Percentiles rank a stretch among this genome's conserved stretches.
Evolutionary conservation across 2,888 invertebrate species (phyloP).

Genomic region (Drosophila prolongata): DNA sequence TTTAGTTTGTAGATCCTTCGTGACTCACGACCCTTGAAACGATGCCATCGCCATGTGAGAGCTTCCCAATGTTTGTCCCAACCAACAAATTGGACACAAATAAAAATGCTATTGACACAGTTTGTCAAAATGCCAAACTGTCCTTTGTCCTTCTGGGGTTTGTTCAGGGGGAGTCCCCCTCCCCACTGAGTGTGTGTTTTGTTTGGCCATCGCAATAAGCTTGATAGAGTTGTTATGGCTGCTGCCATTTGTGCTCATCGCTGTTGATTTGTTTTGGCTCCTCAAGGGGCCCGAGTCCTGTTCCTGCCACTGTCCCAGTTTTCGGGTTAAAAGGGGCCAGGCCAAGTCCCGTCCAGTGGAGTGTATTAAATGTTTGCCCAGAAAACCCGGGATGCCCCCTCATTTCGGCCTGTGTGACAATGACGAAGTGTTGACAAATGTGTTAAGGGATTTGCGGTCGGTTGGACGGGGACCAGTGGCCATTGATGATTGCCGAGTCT

Average conservation of each 20-base stretch:
- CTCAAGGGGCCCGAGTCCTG: constrained; percentile 28
- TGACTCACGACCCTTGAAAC: constrained; percentile 11
- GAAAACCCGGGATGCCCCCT: constrained; percentile 12
- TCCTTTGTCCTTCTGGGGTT: constrained; percentile 39
- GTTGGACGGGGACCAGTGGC: constrained; percentile 60
- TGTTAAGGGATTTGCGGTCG: constrained; percentile 82
- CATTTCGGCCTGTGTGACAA: constrained; percentile 60
- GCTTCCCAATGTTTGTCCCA: constrained; percentile 36
- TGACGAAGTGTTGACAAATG: constrained; percentile 83
- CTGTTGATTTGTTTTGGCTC: constrained; percentile 70
- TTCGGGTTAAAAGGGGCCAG: constrained; percentile 46
- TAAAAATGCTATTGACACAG: constrained; percentile 82
- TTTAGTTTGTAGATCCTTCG: background rate
- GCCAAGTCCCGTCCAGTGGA: constrained; percentile 47
- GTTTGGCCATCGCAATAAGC: constrained; percentile 74
- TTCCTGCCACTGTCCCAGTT: constrained; percentile 7
- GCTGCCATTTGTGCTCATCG: constrained; percentile 71
- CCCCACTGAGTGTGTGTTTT: constrained; percentile 35
- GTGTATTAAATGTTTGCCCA: constrained; percentile 74
- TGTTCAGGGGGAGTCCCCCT: constrained; percentile 1
- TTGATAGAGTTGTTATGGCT: constrained; percentile 75
- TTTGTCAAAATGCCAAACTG: constrained; percentile 73
- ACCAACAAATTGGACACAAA: constrained; percentile 79
- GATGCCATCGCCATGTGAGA: constrained; percentile 12
- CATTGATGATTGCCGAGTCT: constrained; percentile 62